Conservation (phyloP, 1,140 invertebrate genomes). For the Trichonephila clavata region DNA sequence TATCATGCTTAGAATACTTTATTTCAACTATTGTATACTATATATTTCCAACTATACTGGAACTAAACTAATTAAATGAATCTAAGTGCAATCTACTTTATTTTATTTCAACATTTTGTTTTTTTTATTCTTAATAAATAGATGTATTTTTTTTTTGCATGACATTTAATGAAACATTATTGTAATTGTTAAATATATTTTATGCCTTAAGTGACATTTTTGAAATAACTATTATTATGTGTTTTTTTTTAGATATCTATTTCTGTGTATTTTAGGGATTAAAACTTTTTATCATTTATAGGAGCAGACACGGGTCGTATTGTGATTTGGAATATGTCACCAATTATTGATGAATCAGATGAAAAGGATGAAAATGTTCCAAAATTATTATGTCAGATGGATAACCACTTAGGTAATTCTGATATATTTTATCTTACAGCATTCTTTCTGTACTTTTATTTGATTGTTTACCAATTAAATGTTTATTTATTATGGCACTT, state of each 20-base stretch:
- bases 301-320: conserved; percentile 82
- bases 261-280: background rate
- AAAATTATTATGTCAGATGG: conserved; percentile 97
- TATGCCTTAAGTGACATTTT: no score
- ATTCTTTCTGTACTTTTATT: conserved; percentile 78
- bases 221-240: no score
- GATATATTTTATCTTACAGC: conserved; percentile 23
- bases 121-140: no score
- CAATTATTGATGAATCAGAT: conserved; percentile 87
- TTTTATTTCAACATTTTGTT: no score
- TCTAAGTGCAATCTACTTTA: no score
- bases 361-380: conserved; percentile 89
- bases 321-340: conserved; percentile 96
- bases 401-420: conserved; percentile 91
- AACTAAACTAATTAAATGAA: no score
- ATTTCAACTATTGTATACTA: no score
- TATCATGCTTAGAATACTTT: no score
- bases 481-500: background rate
- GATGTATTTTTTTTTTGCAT: no score
- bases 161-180: no score
- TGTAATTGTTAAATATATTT: no score
- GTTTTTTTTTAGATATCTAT: background rate
- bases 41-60: no score
- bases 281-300: background rate
- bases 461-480: background rate